Evolutionary conservation across 2,797 vertebrate genomes (phyloP).

Genomic region (Ptychadena robeensis): DNA sequence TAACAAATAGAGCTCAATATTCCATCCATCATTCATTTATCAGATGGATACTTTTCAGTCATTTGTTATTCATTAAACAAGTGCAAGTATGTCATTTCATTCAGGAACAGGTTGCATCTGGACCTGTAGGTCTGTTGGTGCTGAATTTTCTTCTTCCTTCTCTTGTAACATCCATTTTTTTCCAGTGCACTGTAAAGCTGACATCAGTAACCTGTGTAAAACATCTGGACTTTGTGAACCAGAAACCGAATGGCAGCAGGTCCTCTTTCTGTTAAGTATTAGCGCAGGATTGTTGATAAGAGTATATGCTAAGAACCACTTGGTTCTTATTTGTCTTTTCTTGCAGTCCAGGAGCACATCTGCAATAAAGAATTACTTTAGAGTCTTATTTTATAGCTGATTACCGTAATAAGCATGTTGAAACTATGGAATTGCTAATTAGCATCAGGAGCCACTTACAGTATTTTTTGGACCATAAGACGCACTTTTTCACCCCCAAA

Average conservation of each 20-base stretch:
- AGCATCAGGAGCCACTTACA: no score
- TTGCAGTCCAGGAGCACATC: slow-evolving; percentile 35
- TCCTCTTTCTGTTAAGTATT: slow-evolving; percentile 40
- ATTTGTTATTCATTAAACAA: no score
- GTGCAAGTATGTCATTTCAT: neutral
- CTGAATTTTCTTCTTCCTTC: neutral
- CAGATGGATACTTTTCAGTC: no score
- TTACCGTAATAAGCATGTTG: no score
- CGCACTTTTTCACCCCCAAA: no score
- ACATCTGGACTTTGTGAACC: slow-evolving; percentile 11
- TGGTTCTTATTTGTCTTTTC: slow-evolving; percentile 32
- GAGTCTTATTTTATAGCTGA: neutral
- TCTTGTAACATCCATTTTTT: neutral
- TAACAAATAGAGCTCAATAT: no score
- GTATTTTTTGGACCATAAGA: no score
- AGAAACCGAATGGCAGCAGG: neutral
- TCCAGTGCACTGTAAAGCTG: slow-evolving; percentile 4
- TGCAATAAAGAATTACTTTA: slow-evolving; percentile 16
- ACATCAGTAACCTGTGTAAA: slow-evolving; percentile 18
- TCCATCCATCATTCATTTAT: no score
- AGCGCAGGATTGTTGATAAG: slow-evolving; percentile 52
- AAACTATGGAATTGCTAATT: no score
- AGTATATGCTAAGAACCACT: slow-evolving; percentile 50
- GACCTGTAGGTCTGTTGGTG: neutral
- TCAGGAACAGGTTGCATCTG: slow-evolving; percentile 7